Base-by-base conservation (phyloP, 2,888 invertebrate genomes). In the Agriotes lineatus region DNA sequence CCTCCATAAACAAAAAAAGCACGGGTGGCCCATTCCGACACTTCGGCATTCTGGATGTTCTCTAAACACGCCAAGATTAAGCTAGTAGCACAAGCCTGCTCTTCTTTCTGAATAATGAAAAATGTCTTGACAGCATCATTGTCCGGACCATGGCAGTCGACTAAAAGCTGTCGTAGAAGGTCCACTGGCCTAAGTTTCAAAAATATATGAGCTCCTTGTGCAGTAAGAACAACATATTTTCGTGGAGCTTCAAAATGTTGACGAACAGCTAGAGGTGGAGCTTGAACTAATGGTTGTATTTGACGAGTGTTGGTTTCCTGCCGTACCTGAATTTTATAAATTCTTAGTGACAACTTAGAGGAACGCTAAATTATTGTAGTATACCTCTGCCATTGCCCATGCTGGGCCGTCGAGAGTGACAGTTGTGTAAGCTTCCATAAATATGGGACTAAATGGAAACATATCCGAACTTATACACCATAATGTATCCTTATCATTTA, bases 1-100 rank as follows among this genome's bases (percentile, higher is more conserved):
- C 95, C 94, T 19, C 98, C 97, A 81, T 95, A 96, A 72, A 96
- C 85, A 84, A 97, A 95, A 85, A 97, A 96, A 0, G 97, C 96
- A 75, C 95, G 90, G 0, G 95, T 92, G 0, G 97, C 97, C 92
- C 95, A 93, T 79, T 96, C 93, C 54, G 92, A 90, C 1, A 94
- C 86, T 70, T 94, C 91, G 9, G 87, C 86, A 76, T 91, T 91
- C 82, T 87, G 86, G 14, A 85, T 81, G 67, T 85, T 85, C 65
- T 88, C 87, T 60, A 93, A 90, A 67, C 96, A 96, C 0, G 97
- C 96, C 67, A 98, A 84, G 75, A 94, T 90, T 45, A 97, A 86
- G 61, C 95, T 93, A 37, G 94, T 95, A 0, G 95, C 95, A 83
- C 96, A 97, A 0, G 96, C 96, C 83, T 97, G 96, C 60, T 94